Evolutionary conservation across 2,888 invertebrate species (phyloP).

Genomic region (Mantis religiosa): DNA sequence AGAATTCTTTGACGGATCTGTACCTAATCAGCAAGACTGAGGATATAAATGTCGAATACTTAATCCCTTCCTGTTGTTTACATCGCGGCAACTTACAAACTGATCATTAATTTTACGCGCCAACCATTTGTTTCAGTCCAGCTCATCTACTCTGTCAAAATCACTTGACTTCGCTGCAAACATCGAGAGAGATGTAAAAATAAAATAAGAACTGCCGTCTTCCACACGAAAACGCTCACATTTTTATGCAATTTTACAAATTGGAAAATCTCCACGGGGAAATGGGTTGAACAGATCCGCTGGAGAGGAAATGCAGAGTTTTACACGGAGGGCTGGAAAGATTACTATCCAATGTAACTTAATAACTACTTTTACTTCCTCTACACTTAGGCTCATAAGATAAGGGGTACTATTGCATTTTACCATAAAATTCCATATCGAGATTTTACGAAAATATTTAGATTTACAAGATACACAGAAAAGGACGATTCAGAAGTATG

Average conservation of each 20-base stretch:
- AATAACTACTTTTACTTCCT: no score
- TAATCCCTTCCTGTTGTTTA: not conserved
- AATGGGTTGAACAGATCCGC: not conserved
- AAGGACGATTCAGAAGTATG: no score
- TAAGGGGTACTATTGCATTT: no score
- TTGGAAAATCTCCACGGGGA: not conserved
- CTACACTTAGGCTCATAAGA: no score
- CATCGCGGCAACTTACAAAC: not conserved
- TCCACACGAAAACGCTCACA: not conserved
- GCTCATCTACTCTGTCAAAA: not conserved
- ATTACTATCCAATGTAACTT: no score
- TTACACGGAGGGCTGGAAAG: not conserved
- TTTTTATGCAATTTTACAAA: not conserved
- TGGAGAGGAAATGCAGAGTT: not conserved
- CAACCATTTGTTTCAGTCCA: not conserved
- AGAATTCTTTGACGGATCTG: no score
- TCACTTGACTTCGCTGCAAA: not conserved
- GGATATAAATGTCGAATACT: not conserved
- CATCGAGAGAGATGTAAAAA: not conserved
- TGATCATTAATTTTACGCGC: not conserved
- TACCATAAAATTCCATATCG: no score
- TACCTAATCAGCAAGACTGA: no score
- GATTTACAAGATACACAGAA: no score
- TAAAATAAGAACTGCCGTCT: not conserved
- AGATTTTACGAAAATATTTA: no score